These are phyloP conservation scores for Montipora cactus DNA, from an alignment of 64 coral and sea anemone genomes.

Conservation along the genomic window DNA sequence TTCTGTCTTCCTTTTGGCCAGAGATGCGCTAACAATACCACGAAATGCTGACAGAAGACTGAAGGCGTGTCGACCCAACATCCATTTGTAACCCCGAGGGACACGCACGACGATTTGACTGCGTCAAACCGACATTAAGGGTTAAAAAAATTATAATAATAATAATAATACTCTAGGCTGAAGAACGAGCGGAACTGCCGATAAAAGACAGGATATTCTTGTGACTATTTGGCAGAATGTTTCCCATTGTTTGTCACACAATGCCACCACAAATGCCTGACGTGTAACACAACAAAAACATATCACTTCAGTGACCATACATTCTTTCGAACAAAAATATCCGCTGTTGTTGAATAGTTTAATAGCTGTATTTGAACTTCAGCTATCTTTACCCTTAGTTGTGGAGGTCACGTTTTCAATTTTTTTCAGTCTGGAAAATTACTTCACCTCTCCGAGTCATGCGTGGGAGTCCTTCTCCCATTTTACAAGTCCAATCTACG, in stretches of 20 bases:
- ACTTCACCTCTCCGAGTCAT: too few relatives aligned
- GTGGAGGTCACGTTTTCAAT: too few relatives aligned
- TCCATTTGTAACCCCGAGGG: not conserved
- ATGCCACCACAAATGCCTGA: too few relatives aligned
- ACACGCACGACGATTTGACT: not conserved
- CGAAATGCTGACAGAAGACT: not conserved
- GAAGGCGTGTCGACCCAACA: not conserved
- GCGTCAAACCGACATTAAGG: not conserved
- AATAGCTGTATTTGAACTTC: too few relatives aligned
- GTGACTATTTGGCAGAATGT: not conserved
- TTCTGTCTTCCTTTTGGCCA: not conserved
- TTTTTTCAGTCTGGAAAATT: too few relatives aligned
- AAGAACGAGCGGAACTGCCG: not conserved
- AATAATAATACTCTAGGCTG: not conserved
- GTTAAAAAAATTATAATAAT: not conserved
- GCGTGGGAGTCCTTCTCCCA: too few relatives aligned
- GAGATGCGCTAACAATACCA: not conserved
- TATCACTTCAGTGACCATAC: too few relatives aligned
- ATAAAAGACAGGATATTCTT: not conserved
- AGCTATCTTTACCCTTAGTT: too few relatives aligned
- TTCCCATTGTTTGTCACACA: not conserved
- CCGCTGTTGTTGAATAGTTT: too few relatives aligned
- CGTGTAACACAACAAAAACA: too few relatives aligned
- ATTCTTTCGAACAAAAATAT: too few relatives aligned
- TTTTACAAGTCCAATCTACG: too few relatives aligned